phyloP scores from a whole-genome alignment of 2,113 vertebrate species.

The Ceyx cyanopectus region DNA sequence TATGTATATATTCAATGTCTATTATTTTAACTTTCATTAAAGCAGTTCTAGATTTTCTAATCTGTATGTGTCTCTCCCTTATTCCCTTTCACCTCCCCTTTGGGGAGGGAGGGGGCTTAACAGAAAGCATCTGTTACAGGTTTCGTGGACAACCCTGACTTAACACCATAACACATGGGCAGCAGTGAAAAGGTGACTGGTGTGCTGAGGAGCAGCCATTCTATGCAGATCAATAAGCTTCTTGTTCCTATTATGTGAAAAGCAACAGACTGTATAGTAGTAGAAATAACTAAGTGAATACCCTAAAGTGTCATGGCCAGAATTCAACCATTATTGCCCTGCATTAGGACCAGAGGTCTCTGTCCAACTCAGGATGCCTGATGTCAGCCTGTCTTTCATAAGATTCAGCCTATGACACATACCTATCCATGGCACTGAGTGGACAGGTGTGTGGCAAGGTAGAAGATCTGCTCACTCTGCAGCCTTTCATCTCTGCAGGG shows the following conservation, averaged over 20 bases:
- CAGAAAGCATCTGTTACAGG: no score
- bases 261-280: not conserved
- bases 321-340: not conserved
- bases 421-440: fast-evolving
- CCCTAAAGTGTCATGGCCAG: not conserved
- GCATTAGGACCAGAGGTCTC: not conserved
- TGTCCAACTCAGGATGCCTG: not conserved
- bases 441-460: fast-evolving
- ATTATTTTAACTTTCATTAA: no score
- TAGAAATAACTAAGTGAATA: not conserved
- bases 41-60: no score
- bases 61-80: no score
- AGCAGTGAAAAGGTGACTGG: not conserved
- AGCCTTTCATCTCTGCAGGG: not conserved
- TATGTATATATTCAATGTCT: no score
- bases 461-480: not conserved
- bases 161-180: no score
- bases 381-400: not conserved
- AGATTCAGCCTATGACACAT: not conserved
- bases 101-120: no score
- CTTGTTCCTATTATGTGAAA: not conserved
- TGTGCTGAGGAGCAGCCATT: not conserved
- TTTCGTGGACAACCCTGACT: no score
- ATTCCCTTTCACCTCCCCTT: no score
- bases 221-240: not conserved